These are phyloP conservation scores for Dendrolimus pini DNA, from an alignment of 2,888 invertebrate genomes.

Conservation along the genomic window DNA sequence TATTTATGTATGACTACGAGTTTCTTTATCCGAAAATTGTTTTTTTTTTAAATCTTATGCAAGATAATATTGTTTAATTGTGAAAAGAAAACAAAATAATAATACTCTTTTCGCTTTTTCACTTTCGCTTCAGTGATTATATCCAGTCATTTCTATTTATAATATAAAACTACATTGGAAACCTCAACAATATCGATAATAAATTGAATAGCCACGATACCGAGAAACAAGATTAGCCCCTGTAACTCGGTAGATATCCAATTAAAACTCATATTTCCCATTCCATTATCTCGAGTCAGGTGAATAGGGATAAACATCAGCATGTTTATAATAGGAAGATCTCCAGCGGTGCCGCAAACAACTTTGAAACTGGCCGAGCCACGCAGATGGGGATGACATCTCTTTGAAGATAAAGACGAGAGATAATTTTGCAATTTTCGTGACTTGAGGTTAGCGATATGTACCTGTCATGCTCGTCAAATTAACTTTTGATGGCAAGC, in stretches of 20 bases:
- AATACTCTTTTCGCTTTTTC: too few relatives aligned
- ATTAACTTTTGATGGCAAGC: constrained; percentile 61
- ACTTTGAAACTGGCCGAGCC: constrained; percentile 63
- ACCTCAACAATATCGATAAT: too few relatives aligned
- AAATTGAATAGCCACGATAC: neutral
- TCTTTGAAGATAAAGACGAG: constrained; percentile 73
- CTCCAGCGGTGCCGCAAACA: constrained; percentile 58
- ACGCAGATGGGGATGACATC: constrained; percentile 69
- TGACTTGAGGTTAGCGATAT: constrained; percentile 54
- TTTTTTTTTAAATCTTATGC: too few relatives aligned
- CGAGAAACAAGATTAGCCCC: constrained; percentile 1
- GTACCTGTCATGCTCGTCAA: constrained; percentile 58
- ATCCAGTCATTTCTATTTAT: too few relatives aligned
- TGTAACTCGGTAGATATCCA: constrained; percentile 14
- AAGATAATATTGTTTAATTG: too few relatives aligned
- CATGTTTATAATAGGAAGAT: constrained; percentile 52
- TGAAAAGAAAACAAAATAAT: too few relatives aligned
- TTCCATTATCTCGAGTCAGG: constrained; percentile 39
- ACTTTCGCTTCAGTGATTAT: too few relatives aligned
- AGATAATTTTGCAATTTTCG: constrained; percentile 74
- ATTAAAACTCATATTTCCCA: constrained; percentile 40
- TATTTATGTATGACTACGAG: too few relatives aligned
- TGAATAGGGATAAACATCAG: constrained; percentile 52
- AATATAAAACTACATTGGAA: too few relatives aligned
- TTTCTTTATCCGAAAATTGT: too few relatives aligned